phyloP scores from a whole-genome alignment of 2,797 vertebrate genomes.

The Steatocranus sp. region DNA sequence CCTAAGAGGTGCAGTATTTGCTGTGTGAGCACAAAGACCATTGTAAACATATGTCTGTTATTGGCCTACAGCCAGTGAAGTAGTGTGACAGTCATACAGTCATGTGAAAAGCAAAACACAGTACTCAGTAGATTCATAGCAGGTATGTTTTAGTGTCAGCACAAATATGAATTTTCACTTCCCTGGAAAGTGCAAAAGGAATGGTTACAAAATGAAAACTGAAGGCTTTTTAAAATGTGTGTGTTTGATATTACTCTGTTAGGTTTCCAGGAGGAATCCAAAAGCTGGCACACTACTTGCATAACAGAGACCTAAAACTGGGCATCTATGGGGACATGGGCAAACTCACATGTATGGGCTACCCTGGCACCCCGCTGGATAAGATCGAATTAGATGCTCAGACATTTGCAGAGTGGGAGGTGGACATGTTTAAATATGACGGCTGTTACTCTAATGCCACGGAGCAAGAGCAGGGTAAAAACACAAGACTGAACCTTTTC shows the following conservation, averaged over 20 bases:
- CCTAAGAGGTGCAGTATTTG: slow-evolving; percentile 66
- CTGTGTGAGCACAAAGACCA: not conserved
- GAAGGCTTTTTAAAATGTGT: not conserved
- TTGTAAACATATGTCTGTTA: not conserved
- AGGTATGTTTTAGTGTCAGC: not conserved
- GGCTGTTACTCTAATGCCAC: slow-evolving; percentile 84
- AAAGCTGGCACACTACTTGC: slow-evolving; percentile 84
- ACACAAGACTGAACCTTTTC: accelerated
- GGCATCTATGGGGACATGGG: slow-evolving; percentile 93
- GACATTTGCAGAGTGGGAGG: slow-evolving; percentile 88
- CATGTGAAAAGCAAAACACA: not conserved
- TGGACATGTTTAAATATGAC: slow-evolving; percentile 94
- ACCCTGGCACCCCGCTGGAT: slow-evolving; percentile 86
- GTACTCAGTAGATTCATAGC: not conserved
- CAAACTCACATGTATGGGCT: slow-evolving; percentile 82
- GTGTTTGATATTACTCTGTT: not conserved
- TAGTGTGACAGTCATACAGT: not conserved
- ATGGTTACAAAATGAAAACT: not conserved
- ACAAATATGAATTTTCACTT: not conserved
- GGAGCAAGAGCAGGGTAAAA: slow-evolving; percentile 70
- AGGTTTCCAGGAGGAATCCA: slow-evolving; percentile 87
- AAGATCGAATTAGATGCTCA: slow-evolving; percentile 78
- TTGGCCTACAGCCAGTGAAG: not conserved
- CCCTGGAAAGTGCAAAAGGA: not conserved
- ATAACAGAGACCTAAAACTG: slow-evolving; percentile 87